Percentiles rank a stretch among this genome's conserved stretches.
phyloP scores from a whole-genome alignment of 1,140 invertebrate species.

The Drosophila sechellia region DNA sequence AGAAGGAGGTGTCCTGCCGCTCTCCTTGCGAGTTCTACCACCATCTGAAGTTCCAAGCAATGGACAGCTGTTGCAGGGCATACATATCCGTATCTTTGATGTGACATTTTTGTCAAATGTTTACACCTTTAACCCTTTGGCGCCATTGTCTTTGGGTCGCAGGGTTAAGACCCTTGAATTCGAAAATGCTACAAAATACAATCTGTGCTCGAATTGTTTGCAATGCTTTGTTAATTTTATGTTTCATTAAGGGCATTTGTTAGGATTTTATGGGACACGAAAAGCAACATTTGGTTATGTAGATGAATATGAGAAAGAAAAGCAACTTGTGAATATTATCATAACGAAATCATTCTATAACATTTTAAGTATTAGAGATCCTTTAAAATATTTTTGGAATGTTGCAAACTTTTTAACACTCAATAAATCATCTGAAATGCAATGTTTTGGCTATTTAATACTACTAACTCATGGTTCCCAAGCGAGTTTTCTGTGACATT shows the following conservation, averaged over 20 bases:
- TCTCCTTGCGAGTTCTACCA: slow-evolving; percentile 39
- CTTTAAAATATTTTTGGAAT: too few species aligned
- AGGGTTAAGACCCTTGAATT: slow-evolving; percentile 36
- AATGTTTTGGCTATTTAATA: too few species aligned
- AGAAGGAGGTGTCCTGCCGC: slow-evolving; percentile 32
- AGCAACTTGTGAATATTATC: too few species aligned
- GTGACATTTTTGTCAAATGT: slow-evolving; percentile 83
- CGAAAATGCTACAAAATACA: slow-evolving; percentile 23
- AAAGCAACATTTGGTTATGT: background rate
- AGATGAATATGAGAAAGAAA: background rate
- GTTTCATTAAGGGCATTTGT: slow-evolving; percentile 81
- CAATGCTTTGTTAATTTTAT: slow-evolving; percentile 66
- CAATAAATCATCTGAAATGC: too few species aligned
- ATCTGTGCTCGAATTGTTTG: slow-evolving; percentile 63
- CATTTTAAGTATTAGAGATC: too few species aligned
- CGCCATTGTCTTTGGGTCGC: slow-evolving; percentile 56
- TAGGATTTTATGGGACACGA: slow-evolving; percentile 48
- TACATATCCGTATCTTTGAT: slow-evolving; percentile 54
- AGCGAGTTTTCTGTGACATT: background rate
- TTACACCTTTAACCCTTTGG: slow-evolving; percentile 83
- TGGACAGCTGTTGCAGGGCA: slow-evolving; percentile 61
- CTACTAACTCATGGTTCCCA: too few species aligned
- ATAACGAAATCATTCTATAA: too few species aligned
- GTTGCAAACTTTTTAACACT: too few species aligned
- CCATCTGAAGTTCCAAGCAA: background rate